Evolutionary conservation across 2,113 vertebrate genomes (phyloP).

Genomic region (Pteropus alecto): DNA sequence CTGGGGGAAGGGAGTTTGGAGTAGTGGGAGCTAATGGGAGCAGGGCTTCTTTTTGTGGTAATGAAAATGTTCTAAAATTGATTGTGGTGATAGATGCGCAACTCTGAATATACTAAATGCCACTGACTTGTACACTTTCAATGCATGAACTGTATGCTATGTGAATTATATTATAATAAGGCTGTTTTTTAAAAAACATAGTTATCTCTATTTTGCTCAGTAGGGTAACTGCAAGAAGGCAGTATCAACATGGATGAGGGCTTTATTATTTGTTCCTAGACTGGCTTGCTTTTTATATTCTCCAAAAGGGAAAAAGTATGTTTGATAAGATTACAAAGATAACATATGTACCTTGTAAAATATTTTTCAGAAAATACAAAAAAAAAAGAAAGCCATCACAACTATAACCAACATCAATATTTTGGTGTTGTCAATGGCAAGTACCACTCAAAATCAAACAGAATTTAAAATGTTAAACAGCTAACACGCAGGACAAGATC

Average conservation of each 20-base stretch:
- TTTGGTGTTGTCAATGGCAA: background rate
- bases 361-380: background rate
- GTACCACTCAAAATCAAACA: background rate
- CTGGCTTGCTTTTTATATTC: background rate
- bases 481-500: background rate
- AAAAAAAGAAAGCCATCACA: background rate
- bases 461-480: background rate
- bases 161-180: background rate
- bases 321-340: background rate
- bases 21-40: too few species aligned
- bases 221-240: background rate
- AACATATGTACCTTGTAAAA: background rate
- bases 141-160: background rate
- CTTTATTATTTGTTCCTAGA: background rate
- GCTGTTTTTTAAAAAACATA: background rate
- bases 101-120: background rate
- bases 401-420: background rate
- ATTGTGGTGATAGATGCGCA: background rate
- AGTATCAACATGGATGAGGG: background rate
- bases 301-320: background rate
- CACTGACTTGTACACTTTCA: background rate
- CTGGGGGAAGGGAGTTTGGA: rapidly evolving
- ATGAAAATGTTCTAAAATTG: background rate
- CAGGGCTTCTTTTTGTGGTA: background rate
- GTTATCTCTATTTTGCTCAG: background rate